Conservation (phyloP, 1,140 invertebrate species). For the Caenorhabditis brenneri region DNA sequence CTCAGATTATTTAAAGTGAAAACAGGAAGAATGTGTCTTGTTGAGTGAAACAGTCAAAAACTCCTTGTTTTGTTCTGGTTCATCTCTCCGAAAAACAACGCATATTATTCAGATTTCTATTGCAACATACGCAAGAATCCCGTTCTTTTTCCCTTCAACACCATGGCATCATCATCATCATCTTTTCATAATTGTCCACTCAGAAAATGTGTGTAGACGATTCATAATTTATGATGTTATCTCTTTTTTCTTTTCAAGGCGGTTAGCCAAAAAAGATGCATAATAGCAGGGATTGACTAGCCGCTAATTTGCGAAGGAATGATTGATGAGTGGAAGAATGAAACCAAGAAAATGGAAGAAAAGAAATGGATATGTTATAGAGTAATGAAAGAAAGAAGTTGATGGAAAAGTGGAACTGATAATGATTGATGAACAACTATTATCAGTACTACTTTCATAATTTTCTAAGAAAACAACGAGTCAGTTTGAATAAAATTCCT, state of each 20-base stretch:
- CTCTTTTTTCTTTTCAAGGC: neutral
- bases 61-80: neutral
- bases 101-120: neutral
- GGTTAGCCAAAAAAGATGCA: slow-evolving; percentile 8
- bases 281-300: slow-evolving; percentile 1
- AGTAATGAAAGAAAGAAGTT: no score
- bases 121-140: slow-evolving; percentile 33
- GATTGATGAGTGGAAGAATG: neutral
- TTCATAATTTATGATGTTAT: slow-evolving; percentile 33
- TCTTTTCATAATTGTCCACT: no score
- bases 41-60: neutral
- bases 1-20: slow-evolving; percentile 5
- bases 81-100: neutral
- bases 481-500: no score
- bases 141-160: neutral
- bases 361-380: no score
- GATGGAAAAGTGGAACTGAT: neutral
- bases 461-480: no score
- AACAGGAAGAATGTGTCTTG: neutral
- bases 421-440: no score
- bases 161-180: neutral
- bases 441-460: no score
- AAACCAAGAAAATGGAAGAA: neutral
- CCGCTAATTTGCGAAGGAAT: slow-evolving; percentile 12
- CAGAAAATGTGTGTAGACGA: neutral